Evolutionary conservation across 2,888 invertebrate species (phyloP).

Genomic region (Alitta virens): DNA sequence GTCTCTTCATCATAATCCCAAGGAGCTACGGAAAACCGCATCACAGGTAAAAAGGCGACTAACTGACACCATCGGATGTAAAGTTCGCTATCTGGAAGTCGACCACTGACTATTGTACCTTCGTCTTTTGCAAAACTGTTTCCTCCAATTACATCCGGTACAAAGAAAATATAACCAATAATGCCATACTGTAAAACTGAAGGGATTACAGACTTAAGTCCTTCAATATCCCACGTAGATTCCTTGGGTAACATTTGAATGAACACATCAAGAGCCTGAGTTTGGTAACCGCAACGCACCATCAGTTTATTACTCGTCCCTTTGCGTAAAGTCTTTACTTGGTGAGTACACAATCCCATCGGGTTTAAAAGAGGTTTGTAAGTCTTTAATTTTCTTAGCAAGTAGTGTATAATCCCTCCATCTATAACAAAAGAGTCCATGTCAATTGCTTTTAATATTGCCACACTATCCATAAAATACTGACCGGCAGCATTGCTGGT

Average conservation of each 20-base stretch:
- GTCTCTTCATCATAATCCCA: slow-evolving; percentile 76
- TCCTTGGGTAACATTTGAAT: slow-evolving; percentile 81
- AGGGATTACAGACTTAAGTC: slow-evolving; percentile 76
- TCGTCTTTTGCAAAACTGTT: slow-evolving; percentile 58
- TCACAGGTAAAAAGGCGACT: slow-evolving; percentile 84
- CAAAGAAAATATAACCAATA: slow-evolving; percentile 85
- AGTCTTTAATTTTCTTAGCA: too few species aligned
- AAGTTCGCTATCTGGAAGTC: slow-evolving; percentile 44
- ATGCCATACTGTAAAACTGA: slow-evolving; percentile 67
- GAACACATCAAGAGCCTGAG: slow-evolving; percentile 75
- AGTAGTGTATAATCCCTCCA: too few species aligned
- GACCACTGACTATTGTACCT: slow-evolving; percentile 5
- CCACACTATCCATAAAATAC: too few species aligned
- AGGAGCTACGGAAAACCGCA: slow-evolving; percentile 86
- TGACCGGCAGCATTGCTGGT: too few species aligned
- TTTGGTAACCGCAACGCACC: slow-evolving; percentile 77
- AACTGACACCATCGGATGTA: slow-evolving; percentile 82
- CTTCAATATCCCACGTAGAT: slow-evolving; percentile 82
- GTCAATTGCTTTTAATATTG: too few species aligned
- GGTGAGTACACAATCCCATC: slow-evolving; percentile 22
- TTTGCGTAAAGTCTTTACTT: slow-evolving; percentile 31
- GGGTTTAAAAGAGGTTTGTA: too few species aligned
- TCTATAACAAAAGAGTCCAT: too few species aligned
- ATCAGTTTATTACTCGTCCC: too few species aligned
- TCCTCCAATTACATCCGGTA: slow-evolving; percentile 90